Percentiles rank a stretch among this genome's conserved stretches.
Evolutionary conservation across 2,888 invertebrate genomes (phyloP).

Genomic region (Baccha elongata): DNA sequence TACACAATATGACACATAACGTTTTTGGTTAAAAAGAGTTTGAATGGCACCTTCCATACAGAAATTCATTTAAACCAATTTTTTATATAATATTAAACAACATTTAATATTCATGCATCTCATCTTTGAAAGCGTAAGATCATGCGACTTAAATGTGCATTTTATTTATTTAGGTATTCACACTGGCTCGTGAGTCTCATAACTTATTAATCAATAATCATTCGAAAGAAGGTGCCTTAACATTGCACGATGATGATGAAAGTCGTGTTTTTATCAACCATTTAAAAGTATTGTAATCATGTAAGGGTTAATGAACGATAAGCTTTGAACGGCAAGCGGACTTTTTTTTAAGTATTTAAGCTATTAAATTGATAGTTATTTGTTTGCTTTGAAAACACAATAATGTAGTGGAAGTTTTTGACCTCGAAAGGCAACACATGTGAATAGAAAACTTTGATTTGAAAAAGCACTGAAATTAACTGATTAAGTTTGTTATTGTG

Average conservation of each 20-base stretch:
- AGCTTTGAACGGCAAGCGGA: not conserved
- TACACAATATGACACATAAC: no score
- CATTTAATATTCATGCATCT: no score
- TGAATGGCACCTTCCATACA: no score
- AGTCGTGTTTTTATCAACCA: constrained; percentile 6
- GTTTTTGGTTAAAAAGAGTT: no score
- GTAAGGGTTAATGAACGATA: constrained; percentile 20
- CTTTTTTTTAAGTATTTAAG: constrained; percentile 1
- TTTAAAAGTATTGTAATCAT: not conserved
- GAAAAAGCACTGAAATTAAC: no score
- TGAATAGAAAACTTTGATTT: not conserved
- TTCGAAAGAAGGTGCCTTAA: not conserved
- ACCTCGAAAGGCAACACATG: not conserved
- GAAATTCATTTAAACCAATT: no score
- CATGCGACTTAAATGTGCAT: no score
- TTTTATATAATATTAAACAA: no score
- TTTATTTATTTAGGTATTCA: not conserved
- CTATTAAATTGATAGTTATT: not conserved
- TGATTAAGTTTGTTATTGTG: no score
- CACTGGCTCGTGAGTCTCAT: constrained; percentile 17
- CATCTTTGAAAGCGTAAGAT: no score
- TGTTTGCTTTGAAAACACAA: not conserved
- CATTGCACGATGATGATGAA: not conserved
- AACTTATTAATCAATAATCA: constrained; percentile 13
- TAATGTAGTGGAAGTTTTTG: not conserved